Conservation (phyloP, 2,113 vertebrate genomes). For the Salminus brasiliensis region DNA sequence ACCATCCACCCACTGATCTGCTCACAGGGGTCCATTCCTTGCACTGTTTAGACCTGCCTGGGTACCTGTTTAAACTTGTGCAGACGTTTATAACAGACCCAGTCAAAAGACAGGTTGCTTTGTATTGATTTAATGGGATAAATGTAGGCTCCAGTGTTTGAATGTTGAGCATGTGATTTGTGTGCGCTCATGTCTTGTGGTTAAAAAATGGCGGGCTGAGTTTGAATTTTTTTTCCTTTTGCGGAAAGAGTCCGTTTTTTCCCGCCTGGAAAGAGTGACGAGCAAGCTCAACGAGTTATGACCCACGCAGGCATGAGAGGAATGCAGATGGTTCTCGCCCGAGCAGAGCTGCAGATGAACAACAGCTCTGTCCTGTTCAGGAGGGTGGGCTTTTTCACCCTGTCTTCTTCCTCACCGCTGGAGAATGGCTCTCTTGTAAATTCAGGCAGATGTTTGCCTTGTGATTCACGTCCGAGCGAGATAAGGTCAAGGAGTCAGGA, state of each 20-base stretch:
- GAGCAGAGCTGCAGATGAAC: not conserved
- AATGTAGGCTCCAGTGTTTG: not conserved
- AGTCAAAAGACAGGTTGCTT: no score
- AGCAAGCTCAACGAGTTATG: conserved; percentile 18
- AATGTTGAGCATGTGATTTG: not conserved
- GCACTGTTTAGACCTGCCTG: not conserved
- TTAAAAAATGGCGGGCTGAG: conserved; percentile 23
- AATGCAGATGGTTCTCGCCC: conserved; percentile 25
- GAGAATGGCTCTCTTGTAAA: conserved; percentile 32
- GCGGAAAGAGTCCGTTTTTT: conserved; percentile 12
- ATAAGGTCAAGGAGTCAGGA: not conserved
- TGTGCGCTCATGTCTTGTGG: not conserved
- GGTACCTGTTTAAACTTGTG: no score
- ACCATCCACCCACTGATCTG: no score
- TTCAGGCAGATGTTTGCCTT: conserved; percentile 34
- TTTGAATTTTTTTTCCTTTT: conserved; percentile 47
- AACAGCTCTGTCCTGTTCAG: conserved; percentile 1
- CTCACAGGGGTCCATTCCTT: not conserved
- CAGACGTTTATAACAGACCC: no score
- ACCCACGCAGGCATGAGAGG: conserved; percentile 39
- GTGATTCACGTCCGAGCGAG: conserved; percentile 25
- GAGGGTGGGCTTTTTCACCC: not conserved
- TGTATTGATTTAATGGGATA: not conserved
- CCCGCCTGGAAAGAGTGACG: conserved; percentile 40
- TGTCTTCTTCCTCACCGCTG: conserved; percentile 15